Base-by-base conservation (phyloP, 2,113 vertebrate species). In the Drymodes brunneopygia region DNA sequence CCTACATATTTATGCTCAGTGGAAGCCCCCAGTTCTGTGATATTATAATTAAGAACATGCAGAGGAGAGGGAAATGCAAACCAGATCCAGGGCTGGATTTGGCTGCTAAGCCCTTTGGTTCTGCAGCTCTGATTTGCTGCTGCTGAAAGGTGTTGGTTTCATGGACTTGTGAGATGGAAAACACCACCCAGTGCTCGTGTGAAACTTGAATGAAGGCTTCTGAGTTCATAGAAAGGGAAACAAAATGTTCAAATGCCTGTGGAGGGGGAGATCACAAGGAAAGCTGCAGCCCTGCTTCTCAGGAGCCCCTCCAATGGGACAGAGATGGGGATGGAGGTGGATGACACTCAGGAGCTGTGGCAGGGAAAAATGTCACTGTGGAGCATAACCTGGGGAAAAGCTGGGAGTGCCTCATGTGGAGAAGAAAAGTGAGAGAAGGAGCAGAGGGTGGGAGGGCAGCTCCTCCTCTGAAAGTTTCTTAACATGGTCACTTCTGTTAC, bases 21-120 rank as follows among this genome's bases (percentile, higher is more conserved):
- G 69, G 71, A 81, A 90, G 38, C 77, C 40, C 71, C 51, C 23
- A 20, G 51, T 71, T 84, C 87, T 86, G 53, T 5, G 13, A 72
- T 77, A n/a, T 24, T 81, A 12, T 96, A 95, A 94, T 96, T 93
- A 91, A 94, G 91, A 93, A 80, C 89, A 94, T 1, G 38, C 75
- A 90, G 70, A 90, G 75, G 69, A 92, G 67, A 66, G 56, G 92
- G 85, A 92, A 91, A 94, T 78, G 69, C 88, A 88, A 88, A 91
- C 48, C 80, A 81, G 90, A 79, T 61, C 71, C 71, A 1, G 2
- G 44, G 56, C 51, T 94, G 79, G 27, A 24, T 84, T 79, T 27
- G 22, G 31, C 66, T 96, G 35, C 64, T 79, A 22, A 90, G 40
- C 24, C 11, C 8, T 86, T 77, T 75, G 66, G 42, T 71, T 84